Conservation (phyloP, 2,888 invertebrate genomes). For the Drosophila anomalipes region DNA sequence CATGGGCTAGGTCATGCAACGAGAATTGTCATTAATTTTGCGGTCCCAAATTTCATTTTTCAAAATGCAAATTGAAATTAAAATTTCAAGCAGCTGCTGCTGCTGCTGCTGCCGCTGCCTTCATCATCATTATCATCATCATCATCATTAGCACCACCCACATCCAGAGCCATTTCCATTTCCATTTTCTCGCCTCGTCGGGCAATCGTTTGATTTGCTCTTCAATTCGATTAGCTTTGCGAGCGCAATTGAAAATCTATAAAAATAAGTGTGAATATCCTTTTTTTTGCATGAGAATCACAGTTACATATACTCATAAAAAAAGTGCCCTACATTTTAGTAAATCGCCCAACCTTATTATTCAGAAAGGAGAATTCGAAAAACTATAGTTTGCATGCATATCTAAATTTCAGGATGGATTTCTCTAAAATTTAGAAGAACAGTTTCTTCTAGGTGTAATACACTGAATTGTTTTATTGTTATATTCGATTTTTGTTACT, state of each 20-base stretch:
- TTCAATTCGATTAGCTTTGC: constrained; percentile 21
- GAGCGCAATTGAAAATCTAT: not conserved
- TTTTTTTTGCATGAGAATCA: not conserved
- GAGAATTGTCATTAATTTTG: constrained; percentile 65
- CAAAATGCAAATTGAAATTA: constrained; percentile 77
- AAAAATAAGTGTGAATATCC: not conserved
- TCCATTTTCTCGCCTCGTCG: constrained; percentile 41
- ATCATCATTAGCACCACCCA: constrained; percentile 2
- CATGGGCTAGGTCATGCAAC: constrained; percentile 53
- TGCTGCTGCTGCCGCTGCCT: not conserved
- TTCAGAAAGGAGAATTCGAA: no score
- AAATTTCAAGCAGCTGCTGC: constrained; percentile 53
- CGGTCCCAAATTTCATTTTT: constrained; percentile 69
- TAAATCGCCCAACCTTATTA: not conserved
- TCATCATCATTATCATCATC: not conserved
- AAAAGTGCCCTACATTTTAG: no score
- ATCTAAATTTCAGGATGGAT: not conserved
- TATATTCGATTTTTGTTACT: not conserved
- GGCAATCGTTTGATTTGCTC: constrained; percentile 30
- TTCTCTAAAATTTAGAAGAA: not conserved
- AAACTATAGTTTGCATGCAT: not conserved
- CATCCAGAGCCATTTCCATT: constrained; percentile 36
- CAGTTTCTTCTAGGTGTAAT: not conserved
- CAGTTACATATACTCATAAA: not conserved
- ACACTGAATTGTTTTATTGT: not conserved